These are phyloP conservation scores for Arbacia lixula DNA, from an alignment of 53 echinoderm and acorn worm species.

Conservation along the genomic window DNA sequence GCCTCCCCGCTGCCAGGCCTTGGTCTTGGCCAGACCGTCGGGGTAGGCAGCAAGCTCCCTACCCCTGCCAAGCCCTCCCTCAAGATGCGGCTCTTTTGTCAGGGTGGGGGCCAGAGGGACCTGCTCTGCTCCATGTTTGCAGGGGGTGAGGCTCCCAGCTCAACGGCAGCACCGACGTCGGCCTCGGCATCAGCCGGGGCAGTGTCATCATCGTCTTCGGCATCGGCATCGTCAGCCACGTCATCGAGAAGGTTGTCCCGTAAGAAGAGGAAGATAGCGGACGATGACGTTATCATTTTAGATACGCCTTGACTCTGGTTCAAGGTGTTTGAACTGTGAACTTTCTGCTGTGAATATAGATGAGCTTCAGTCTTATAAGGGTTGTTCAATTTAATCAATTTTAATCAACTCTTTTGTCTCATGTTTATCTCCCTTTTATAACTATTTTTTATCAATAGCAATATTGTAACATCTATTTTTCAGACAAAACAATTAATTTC, in stretches of 20 bases:
- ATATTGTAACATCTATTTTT: too few species aligned
- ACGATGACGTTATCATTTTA: slow-evolving; percentile 20
- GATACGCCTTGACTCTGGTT: slow-evolving; percentile 9
- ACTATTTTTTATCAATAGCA: too few species aligned
- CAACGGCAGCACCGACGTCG: background rate
- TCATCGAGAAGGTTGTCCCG: slow-evolving; percentile 9
- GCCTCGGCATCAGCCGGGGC: background rate
- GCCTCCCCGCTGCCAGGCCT: too few species aligned
- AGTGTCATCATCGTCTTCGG: background rate
- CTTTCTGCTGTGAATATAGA: too few species aligned
- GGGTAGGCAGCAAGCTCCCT: slow-evolving; percentile 67
- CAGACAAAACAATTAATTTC: too few species aligned
- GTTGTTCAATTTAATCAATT: too few species aligned
- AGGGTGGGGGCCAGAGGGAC: slow-evolving; percentile 78
- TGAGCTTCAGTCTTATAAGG: too few species aligned
- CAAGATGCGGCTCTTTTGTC: slow-evolving; percentile 81
- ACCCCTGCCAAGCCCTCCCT: slow-evolving; percentile 82
- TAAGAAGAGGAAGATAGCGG: background rate
- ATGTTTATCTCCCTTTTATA: too few species aligned
- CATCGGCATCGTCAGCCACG: background rate
- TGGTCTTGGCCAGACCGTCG: too few species aligned
- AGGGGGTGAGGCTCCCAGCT: background rate
- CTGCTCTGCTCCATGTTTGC: slow-evolving; percentile 79
- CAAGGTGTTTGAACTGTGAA: too few species aligned
- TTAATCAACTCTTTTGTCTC: too few species aligned